These are phyloP conservation scores for human (Homo sapiens) DNA, from an alignment of 2,113 vertebrate species.

Conservation along the genomic window GRCh38 chr3:119378501-119379000, in stretches of 20 bases:
- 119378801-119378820: neutral
- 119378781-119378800: neutral
- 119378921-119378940: neutral
- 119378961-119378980: neutral
- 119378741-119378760: neutral
- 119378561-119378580: neutral
- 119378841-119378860: neutral
- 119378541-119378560: neutral
- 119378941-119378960: neutral
- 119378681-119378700: neutral
- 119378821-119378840: neutral
- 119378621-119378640: neutral
- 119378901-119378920: fast-evolving
- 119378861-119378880: neutral
- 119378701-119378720: fast-evolving
- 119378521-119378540: slow-evolving; percentile 7
- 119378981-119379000: neutral
- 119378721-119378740: neutral
- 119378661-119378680: neutral
- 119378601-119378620: neutral
- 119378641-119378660: neutral
- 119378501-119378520: slow-evolving; percentile 43
- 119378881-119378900: neutral
- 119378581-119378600: neutral
- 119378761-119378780: neutral